A percentile compares a stretch with the other conserved stretches of the same genome.
Evolutionary conservation across 2,113 vertebrate genomes (phyloP).

Genomic region (Tychaedon coryphoeus): DNA sequence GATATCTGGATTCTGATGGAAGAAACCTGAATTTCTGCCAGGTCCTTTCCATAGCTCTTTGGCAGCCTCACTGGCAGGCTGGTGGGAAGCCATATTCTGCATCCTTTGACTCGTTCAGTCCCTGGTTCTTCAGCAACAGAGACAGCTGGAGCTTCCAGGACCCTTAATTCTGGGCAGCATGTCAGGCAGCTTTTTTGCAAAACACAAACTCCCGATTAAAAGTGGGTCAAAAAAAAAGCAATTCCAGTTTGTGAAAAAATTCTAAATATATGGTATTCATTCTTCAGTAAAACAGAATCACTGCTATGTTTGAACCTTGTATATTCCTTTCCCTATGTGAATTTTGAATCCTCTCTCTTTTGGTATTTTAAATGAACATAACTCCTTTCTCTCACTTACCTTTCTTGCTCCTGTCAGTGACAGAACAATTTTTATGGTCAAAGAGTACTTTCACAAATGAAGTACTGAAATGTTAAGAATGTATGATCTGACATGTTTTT

Average conservation of each 20-base stretch:
- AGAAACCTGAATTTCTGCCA: conserved; percentile 35
- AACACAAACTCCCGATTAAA: neutral
- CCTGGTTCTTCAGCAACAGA: neutral
- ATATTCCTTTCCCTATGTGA: neutral
- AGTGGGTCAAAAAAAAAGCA: neutral
- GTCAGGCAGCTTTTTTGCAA: neutral
- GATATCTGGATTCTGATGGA: conserved; percentile 24
- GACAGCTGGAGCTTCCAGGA: conserved; percentile 18
- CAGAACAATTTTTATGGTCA: neutral
- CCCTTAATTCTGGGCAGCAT: conserved; percentile 1
- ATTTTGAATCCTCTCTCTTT: neutral
- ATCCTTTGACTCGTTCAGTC: neutral
- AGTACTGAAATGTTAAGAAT: neutral
- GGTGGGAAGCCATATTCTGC: neutral
- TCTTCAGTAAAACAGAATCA: neutral
- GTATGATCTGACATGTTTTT: neutral
- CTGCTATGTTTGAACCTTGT: neutral
- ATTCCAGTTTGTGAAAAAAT: neutral
- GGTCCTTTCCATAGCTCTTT: neutral
- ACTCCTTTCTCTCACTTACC: neutral
- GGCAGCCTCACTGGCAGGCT: conserved; percentile 10
- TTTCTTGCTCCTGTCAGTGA: neutral
- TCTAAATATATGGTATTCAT: neutral
- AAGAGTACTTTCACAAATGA: neutral
- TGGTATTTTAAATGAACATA: neutral